Percentiles rank a stretch among this genome's conserved stretches.
phyloP scores from a whole-genome alignment of 2,797 vertebrate species.

The Onychomys arenicola region DNA sequence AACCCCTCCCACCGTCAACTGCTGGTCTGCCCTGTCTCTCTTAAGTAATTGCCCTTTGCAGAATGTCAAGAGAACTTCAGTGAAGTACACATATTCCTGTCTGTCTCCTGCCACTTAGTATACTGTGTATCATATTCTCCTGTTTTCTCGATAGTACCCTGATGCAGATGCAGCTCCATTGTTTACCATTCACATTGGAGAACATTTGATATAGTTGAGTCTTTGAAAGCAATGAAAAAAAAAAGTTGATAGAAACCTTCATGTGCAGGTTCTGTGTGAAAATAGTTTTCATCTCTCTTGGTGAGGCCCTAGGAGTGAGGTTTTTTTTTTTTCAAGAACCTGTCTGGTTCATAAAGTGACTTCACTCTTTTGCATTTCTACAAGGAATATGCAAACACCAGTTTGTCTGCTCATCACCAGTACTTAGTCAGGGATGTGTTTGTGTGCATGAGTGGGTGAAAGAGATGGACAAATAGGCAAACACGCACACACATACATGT shows the following conservation, averaged over 20 bases:
- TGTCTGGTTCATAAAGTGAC: background rate
- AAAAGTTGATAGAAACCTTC: background rate
- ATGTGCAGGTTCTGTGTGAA: background rate
- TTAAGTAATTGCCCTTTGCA: no score
- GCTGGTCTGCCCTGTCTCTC: no score
- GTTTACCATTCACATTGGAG: no score
- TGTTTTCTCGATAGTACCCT: no score
- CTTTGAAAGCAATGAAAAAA: no score
- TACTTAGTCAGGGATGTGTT: background rate
- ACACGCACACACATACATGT: background rate
- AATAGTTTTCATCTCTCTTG: background rate
- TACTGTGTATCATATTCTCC: no score
- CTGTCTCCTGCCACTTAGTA: no score
- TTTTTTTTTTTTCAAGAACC: background rate
- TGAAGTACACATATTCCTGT: no score
- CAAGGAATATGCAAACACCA: background rate
- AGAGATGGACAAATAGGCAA: background rate
- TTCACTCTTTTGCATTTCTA: background rate
- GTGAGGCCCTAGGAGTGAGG: background rate
- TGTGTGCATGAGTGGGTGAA: background rate
- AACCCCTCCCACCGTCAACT: no score
- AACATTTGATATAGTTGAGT: no score
- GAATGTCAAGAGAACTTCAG: no score
- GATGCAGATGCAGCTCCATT: no score
- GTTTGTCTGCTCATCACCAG: background rate